These are phyloP conservation scores for Rhinolophus sinicus DNA, from an alignment of 2,113 vertebrate species.

Conservation along the genomic window DNA sequence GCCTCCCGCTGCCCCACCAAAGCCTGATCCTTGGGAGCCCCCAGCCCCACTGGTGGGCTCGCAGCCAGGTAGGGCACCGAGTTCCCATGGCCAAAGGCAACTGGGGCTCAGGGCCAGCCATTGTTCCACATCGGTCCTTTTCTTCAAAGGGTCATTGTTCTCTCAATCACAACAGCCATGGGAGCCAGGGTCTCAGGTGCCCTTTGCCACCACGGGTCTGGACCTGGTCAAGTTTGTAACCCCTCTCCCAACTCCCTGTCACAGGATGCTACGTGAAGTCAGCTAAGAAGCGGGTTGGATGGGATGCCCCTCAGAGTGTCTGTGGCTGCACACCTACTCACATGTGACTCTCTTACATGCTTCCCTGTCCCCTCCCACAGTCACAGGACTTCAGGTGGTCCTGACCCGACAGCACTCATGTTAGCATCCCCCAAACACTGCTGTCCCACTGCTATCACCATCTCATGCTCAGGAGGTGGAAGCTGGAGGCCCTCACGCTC, in stretches of 20 bases:
- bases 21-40: neutral
- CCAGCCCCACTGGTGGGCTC: neutral
- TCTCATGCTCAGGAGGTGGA: fast-evolving
- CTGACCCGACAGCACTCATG: fast-evolving
- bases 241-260: neutral
- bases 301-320: fast-evolving
- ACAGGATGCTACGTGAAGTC: neutral
- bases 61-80: neutral
- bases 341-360: neutral
- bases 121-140: neutral
- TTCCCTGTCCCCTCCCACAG: neutral
- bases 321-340: neutral
- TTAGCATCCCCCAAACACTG: neutral
- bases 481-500: neutral
- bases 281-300: neutral
- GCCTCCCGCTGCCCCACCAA: neutral
- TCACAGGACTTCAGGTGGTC: neutral
- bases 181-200: no score
- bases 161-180: neutral
- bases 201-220: neutral
- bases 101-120: neutral
- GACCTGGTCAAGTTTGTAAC: no score
- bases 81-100: neutral
- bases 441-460: neutral
- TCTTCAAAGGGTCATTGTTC: neutral